Evolutionary conservation across 2,113 vertebrate genomes (phyloP).

Genomic region (Indri indri): DNA sequence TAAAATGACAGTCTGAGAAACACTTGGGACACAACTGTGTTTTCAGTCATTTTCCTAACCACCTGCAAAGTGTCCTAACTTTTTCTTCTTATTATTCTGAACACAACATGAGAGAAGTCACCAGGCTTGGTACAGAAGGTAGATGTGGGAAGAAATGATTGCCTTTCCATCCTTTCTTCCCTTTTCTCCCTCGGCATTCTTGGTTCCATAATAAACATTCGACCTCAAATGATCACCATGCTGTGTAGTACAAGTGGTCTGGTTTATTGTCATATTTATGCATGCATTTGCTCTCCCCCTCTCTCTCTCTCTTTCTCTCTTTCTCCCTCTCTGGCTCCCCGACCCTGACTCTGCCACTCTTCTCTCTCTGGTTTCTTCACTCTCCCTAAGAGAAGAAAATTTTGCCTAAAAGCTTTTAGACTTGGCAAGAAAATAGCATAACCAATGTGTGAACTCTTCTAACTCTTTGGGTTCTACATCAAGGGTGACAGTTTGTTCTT

Average conservation of each 20-base stretch:
- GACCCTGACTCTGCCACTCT: not conserved
- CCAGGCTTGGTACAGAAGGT: not conserved
- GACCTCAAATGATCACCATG: not conserved
- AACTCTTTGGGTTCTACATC: not conserved
- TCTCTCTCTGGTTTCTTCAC: not conserved
- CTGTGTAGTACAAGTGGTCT: fast-evolving
- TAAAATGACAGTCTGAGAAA: not conserved
- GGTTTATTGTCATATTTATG: not conserved
- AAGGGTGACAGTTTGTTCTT: not conserved
- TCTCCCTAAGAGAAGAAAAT: not conserved
- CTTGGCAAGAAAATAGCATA: not conserved
- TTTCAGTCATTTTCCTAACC: not conserved
- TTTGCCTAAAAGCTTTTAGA: not conserved
- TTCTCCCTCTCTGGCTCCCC: too few species aligned
- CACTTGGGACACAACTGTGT: not conserved
- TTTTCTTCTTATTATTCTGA: not conserved
- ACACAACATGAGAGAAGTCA: not conserved
- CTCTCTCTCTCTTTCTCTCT: not conserved
- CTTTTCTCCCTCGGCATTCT: not conserved
- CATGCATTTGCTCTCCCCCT: not conserved
- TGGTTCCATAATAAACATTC: not conserved
- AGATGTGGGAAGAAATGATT: not conserved
- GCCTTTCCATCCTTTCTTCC: not conserved
- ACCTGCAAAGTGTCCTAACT: not conserved
- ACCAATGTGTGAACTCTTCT: not conserved